Percentiles rank a stretch among this genome's conserved stretches.
These are phyloP conservation scores for Tupaia chinensis DNA, from an alignment of 2,113 vertebrate genomes.

Conservation along the genomic window DNA sequence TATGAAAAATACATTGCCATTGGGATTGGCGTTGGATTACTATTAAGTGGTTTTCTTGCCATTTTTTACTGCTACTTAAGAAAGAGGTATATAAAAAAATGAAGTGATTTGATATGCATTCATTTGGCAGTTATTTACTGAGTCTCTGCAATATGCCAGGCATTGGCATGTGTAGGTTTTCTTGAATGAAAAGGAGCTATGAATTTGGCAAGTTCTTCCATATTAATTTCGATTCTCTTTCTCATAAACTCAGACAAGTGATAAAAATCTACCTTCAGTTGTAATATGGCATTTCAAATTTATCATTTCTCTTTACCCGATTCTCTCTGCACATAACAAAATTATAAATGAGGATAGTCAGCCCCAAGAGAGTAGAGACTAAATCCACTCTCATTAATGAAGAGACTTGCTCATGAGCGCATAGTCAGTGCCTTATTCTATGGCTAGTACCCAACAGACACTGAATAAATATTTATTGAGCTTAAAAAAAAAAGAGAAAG, in stretches of 20 bases:
- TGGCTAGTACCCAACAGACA: neutral
- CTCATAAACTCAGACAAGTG: constrained; percentile 9
- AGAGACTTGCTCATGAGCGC: neutral
- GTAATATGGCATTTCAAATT: neutral
- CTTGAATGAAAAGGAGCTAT: neutral
- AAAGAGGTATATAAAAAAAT: constrained; percentile 85
- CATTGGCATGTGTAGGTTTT: neutral
- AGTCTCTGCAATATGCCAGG: neutral
- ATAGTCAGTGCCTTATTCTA: neutral
- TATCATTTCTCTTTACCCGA: neutral
- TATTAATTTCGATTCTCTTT: constrained; percentile 50
- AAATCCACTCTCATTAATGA: neutral
- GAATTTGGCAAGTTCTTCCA: neutral
- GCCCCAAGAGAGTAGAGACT: neutral
- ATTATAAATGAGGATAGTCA: neutral
- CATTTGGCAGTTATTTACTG: neutral
- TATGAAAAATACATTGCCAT: constrained; percentile 88
- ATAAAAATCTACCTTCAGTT: neutral
- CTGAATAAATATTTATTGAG: neutral
- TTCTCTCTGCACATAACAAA: neutral
- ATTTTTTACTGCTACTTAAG: constrained; percentile 87
- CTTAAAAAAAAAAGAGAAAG: constrained; percentile 49
- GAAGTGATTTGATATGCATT: neutral
- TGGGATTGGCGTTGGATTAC: constrained; percentile 87
- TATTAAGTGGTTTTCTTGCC: constrained; percentile 85